phyloP scores from a whole-genome alignment of 92 coral and sea anemone genomes.

The Metridium senile region DNA sequence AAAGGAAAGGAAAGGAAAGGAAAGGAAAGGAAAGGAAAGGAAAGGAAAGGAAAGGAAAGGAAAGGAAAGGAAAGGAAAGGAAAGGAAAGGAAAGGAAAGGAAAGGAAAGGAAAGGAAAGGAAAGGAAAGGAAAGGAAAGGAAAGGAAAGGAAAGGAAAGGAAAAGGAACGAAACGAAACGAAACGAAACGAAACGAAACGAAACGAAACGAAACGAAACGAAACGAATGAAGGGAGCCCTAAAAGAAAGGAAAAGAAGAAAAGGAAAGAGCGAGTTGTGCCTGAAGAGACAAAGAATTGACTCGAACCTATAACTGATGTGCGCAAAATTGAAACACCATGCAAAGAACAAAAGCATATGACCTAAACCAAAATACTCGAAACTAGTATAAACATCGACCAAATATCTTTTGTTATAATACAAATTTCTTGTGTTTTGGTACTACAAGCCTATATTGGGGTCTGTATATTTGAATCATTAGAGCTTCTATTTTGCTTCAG shows the following conservation, averaged over 20 bases:
- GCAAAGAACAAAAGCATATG: no score
- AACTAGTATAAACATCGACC: no score
- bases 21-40: background rate
- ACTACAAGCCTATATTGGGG: no score
- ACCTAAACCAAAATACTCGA: no score
- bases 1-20: background rate
- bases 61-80: background rate
- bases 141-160: background rate
- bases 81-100: background rate
- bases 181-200: background rate
- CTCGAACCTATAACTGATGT: no score
- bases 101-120: background rate
- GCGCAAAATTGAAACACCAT: no score
- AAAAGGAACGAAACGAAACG: background rate
- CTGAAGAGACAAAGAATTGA: no score
- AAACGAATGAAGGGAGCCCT: background rate
- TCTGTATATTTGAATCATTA: background rate
- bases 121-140: background rate
- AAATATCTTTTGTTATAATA: no score
- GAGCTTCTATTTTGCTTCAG: background rate
- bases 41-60: background rate
- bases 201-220: background rate
- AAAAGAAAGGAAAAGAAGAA: no score
- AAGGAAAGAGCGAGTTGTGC: no score
- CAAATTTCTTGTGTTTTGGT: no score